A percentile compares a stretch with the other conserved stretches of the same genome.
These are phyloP conservation scores for Planiliza haematocheilus DNA, from an alignment of 2,113 vertebrate genomes.

Conservation along the genomic window DNA sequence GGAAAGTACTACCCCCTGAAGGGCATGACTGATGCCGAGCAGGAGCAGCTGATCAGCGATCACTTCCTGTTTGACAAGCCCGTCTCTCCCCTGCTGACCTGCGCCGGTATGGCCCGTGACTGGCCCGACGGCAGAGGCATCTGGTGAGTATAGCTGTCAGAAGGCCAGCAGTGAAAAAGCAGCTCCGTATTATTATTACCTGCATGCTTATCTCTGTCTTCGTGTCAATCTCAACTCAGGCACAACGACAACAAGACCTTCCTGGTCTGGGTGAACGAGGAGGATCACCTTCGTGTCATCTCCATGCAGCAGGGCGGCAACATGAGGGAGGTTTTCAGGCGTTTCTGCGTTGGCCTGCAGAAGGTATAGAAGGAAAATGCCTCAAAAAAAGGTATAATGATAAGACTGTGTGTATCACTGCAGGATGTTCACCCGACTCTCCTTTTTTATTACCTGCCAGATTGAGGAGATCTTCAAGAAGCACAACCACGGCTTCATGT, in stretches of 20 bases:
- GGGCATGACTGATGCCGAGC: slow-evolving; percentile 91
- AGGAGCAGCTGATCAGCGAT: slow-evolving; percentile 93
- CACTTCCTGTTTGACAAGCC: slow-evolving; percentile 98
- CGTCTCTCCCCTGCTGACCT: slow-evolving; percentile 92
- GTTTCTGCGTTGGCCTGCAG: slow-evolving; percentile 93
- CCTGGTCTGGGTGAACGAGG: slow-evolving; percentile 97
- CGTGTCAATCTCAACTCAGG: slow-evolving; percentile 65
- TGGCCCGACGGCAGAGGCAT: slow-evolving; percentile 95
- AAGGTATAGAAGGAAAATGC: slow-evolving; percentile 78
- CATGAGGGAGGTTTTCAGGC: slow-evolving; percentile 96
- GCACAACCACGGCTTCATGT: slow-evolving; percentile 92
- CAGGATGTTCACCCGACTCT: slow-evolving; percentile 6
- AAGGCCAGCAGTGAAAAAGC: neutral
- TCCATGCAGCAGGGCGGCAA: slow-evolving; percentile 94
- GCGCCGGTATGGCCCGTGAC: slow-evolving; percentile 94
- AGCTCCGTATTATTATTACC: neutral
- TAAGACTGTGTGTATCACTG: neutral
- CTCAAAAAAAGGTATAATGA: neutral
- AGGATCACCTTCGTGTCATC: slow-evolving; percentile 95
- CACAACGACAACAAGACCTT: slow-evolving; percentile 95
- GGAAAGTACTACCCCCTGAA: slow-evolving; percentile 95
- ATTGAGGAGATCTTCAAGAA: slow-evolving; percentile 96
- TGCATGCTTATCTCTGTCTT: neutral
- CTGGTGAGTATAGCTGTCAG: slow-evolving; percentile 82
- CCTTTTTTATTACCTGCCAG: slow-evolving; percentile 69